Evolutionary conservation across 2,888 invertebrate species (phyloP).

Genomic region (Drosophila differens): DNA sequence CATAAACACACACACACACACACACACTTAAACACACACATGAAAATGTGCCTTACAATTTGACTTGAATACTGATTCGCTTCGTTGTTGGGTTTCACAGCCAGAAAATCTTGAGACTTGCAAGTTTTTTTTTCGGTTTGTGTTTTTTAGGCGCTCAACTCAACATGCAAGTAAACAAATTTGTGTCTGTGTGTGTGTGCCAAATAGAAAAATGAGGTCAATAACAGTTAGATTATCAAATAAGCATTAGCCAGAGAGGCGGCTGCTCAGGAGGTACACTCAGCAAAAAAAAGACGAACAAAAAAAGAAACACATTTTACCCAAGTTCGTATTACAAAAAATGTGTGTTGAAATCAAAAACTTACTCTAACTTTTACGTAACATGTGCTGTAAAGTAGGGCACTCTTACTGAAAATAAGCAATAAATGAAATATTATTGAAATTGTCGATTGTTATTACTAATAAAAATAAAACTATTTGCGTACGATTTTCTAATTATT

Average conservation of each 20-base stretch:
- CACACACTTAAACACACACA: not conserved
- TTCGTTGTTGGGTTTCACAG: conserved; percentile 5
- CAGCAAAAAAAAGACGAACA: not conserved
- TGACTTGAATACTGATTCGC: conserved; percentile 36
- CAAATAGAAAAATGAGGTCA: conserved; percentile 76
- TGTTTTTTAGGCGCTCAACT: conserved; percentile 3
- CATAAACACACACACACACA: not conserved
- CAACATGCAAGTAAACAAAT: conserved; percentile 59
- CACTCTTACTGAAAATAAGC: not conserved
- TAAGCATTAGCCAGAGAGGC: conserved; percentile 66
- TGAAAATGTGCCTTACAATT: conserved; percentile 12
- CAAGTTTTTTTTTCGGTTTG: conserved; percentile 4
- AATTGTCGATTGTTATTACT: not conserved
- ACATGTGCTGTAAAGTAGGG: not conserved
- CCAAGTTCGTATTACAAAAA: not conserved
- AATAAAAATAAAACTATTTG: not conserved
- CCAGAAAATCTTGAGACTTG: conserved; percentile 10
- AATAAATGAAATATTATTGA: not conserved
- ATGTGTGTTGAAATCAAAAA: not conserved
- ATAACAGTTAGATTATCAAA: conserved; percentile 82
- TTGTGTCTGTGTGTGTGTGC: conserved; percentile 39
- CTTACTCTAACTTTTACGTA: not conserved
- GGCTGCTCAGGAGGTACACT: conserved; percentile 1
- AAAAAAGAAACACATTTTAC: not conserved
- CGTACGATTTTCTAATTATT: not conserved